Evolutionary conservation across 64 coral and sea anemone genomes (phyloP).

Genomic region (Montipora sp.): DNA sequence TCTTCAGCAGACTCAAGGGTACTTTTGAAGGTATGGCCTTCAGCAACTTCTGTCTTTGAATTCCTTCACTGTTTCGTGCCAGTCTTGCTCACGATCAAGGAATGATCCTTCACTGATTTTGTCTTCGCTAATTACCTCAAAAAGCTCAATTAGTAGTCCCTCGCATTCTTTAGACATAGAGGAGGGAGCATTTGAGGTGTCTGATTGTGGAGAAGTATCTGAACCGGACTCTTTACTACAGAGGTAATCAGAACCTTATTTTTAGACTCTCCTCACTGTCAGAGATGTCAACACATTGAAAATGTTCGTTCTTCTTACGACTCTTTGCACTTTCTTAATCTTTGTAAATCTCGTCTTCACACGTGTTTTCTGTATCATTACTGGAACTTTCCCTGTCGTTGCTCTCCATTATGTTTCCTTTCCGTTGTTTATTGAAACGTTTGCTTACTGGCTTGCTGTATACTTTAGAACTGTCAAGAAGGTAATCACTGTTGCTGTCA

Average conservation of each 20-base stretch:
- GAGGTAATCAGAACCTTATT: constrained; percentile 45
- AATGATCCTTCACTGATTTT: constrained; percentile 55
- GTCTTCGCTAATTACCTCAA: constrained; percentile 42
- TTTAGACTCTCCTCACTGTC: constrained; percentile 22
- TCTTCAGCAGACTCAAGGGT: constrained; percentile 33
- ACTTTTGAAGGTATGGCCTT: constrained; percentile 45
- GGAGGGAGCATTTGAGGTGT: constrained; percentile 9
- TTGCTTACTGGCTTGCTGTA: constrained; percentile 28
- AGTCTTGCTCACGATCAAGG: constrained; percentile 36
- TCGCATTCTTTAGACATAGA: constrained; percentile 39
- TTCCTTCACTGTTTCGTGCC: constrained; percentile 8
- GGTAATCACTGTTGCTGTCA: constrained; percentile 20
- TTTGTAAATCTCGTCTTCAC: constrained; percentile 12
- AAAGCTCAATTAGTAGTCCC: constrained; percentile 34
- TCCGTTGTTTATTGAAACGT: constrained; percentile 6
- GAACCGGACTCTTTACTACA: constrained; percentile 1
- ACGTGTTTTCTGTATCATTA: constrained; percentile 5
- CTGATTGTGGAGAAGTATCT: constrained; percentile 37
- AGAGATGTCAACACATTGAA: constrained; percentile 37
- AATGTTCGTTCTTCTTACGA: constrained; percentile 27
- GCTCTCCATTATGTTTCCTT: constrained; percentile 22
- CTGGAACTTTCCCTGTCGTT: background rate
- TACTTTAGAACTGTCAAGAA: constrained; percentile 25
- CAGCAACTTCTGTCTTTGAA: constrained; percentile 21
- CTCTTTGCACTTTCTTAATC: constrained; percentile 23